Conservation (phyloP, 2,797 vertebrate genomes). For the Falco berigora region DNA sequence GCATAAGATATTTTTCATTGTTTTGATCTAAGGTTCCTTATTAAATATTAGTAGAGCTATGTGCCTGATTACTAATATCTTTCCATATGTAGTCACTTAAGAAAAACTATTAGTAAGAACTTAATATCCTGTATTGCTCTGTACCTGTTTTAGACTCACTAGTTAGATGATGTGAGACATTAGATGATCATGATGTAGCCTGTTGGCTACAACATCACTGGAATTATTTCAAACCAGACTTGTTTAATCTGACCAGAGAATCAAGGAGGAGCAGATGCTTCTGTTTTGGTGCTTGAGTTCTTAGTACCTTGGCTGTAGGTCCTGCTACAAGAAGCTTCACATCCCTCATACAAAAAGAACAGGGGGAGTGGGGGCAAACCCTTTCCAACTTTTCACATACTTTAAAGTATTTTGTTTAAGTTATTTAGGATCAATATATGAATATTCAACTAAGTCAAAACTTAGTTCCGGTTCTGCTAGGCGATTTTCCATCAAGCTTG, state of each 20-base stretch:
- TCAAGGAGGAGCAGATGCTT: neutral
- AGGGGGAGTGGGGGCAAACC: fast-evolving
- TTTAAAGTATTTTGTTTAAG: neutral
- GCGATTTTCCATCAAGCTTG: neutral
- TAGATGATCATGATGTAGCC: fast-evolving
- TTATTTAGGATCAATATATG: neutral
- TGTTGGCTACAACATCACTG: neutral
- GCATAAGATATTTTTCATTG: neutral
- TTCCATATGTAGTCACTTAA: neutral
- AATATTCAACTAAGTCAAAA: neutral
- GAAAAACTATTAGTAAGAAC: neutral
- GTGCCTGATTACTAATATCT: neutral
- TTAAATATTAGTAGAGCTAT: neutral
- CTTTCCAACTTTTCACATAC: neutral
- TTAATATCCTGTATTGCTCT: neutral
- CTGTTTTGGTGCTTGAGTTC: neutral
- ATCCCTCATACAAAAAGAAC: neutral
- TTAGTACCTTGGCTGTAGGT: neutral
- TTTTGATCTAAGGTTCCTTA: neutral
- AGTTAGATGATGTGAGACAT: neutral
- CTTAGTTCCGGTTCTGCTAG: neutral
- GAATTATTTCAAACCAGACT: neutral
- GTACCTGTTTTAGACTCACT: neutral
- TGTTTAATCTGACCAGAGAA: neutral
- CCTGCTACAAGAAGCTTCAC: neutral